Base-by-base conservation (phyloP, 37 sponge, comb jelly and placozoan species). In the Amphimedon queenslandica region DNA sequence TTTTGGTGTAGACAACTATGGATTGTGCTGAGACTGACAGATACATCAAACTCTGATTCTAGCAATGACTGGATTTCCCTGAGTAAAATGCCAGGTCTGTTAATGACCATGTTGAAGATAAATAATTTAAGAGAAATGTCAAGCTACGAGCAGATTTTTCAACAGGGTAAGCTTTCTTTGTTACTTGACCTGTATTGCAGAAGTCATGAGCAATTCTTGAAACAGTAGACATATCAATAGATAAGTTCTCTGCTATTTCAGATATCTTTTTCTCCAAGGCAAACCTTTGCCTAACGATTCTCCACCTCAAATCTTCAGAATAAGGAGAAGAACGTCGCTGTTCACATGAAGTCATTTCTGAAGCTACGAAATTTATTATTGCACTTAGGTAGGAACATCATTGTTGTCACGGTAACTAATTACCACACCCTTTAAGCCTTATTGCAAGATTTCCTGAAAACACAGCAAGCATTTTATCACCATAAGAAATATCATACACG, bases 221-320 rank as follows among this genome's bases (percentile, higher is more conserved):
- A 6, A 80, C 73, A 20, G 80, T 80, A 6, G 80, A 80, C 13
- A 21, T 60, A 31, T 80, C 80, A n/a, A 80, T 69, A 27, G 47
- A 64, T 4, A 80, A 39, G 28, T 80, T 71, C 23, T 23, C n/a
- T 30, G 72, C 42, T 25, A 80, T 58, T 16, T 42, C 27, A 29
- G 56, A 23, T 25, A 63, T 55, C 21, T 21, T 63, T 23, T 64
- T 42, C 0, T 64, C 72, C 20, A 80, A 55, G 18, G 61, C 65
- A 25, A 71, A 71, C 16, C 56, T 60, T 39, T 80, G 47, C 66
- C 72, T 71, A 23, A 80, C 80, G 47, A 80, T 80, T 55, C 72
- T 71, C 72, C 80, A 80, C 23, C 73, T 60, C 36, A 71, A 27
- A n/a, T 78, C 71, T 58, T 78, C 71, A 6, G 70, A 39, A 58